Evolutionary conservation across 2,797 vertebrate species (phyloP), one percentile per base, ranked within the genome.

Genomic region (Menidia menidia): DNA sequence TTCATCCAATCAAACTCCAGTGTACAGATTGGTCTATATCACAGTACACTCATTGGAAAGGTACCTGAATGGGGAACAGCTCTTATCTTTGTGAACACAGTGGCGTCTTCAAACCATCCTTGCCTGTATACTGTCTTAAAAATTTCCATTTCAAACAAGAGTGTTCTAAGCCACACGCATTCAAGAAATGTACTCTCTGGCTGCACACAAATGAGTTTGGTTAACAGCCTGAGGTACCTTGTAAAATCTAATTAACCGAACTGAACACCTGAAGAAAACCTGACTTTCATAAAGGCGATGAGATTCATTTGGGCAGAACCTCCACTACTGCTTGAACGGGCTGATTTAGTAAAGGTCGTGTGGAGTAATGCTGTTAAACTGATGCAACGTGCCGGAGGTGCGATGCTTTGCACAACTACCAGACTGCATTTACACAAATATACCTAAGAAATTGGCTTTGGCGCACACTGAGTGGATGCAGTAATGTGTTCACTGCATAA

Each of bases 401-500:
- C 9, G 12, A 10, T 41, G 3, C 14, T 18, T 3, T 9, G 39
- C 61, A 39, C 1, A 13, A 2, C 43, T 30, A 42, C n/a, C 44
- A 33, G 14, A 47, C 56, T 45, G 31, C 39, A 45, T 48, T 35
- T 43, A 31, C 41, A 32, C n/a, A 52, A 45, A 31, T 19, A 18
- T 30, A 11, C 13, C 57, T 53, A 42, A 48, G 45, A 47, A 56
- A 58, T 9, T 51, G 51, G 5, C 47, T n/a, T 47, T 32, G 2
- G 18, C 60, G 54, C 63, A 12, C 15, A 25, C 19, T 14, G 13
- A 30, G n/a, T 11, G 12, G 57, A 30, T n/a, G 31, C 55, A 52
- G 25, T 44, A 11, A 58, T 33, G 33, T 0, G 39, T 54, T 62
- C 3, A 15, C 48, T 10, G 62, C 45, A 73, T 13, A 77, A 33